Conservation (phyloP, 2,797 vertebrate genomes). For the Falco biarmicus region DNA sequence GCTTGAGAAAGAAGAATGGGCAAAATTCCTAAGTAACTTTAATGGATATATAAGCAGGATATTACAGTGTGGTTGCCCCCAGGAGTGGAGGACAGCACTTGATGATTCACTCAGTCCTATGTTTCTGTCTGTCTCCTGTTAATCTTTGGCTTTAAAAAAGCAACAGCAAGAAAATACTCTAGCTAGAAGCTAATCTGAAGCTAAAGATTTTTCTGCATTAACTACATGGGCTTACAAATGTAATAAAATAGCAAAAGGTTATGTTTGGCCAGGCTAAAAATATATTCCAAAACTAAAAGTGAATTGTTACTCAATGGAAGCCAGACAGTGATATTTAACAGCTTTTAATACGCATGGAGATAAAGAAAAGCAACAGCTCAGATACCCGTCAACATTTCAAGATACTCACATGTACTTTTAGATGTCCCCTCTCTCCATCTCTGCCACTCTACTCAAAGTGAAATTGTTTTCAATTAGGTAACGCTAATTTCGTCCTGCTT, state of each 20-base stretch:
- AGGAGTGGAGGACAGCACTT: not conserved
- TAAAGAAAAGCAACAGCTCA: not conserved
- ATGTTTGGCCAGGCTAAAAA: constrained; percentile 17
- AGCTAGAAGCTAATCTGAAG: constrained; percentile 11
- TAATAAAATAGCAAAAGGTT: constrained; percentile 19
- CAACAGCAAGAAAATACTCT: not conserved
- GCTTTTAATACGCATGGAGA: not conserved
- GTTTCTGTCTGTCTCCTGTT: constrained; percentile 27
- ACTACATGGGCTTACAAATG: not conserved
- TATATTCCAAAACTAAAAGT: not conserved
- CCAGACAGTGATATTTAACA: not conserved
- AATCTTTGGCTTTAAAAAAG: constrained; percentile 17
- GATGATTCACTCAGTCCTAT: not conserved
- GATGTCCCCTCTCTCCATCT: not conserved
- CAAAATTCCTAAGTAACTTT: constrained; percentile 12
- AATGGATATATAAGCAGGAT: not conserved
- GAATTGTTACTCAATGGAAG: not conserved
- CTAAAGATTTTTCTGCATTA: not conserved
- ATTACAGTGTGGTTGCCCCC: not conserved
- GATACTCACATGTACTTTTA: not conserved
- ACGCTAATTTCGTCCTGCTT: not conserved
- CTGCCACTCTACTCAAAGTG: not conserved
- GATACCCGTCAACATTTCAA: not conserved
- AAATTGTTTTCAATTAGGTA: not conserved
- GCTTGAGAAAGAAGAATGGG: not conserved